Evolutionary conservation across 2,888 invertebrate genomes (phyloP).

Genomic region (Coenonympha glycerion): DNA sequence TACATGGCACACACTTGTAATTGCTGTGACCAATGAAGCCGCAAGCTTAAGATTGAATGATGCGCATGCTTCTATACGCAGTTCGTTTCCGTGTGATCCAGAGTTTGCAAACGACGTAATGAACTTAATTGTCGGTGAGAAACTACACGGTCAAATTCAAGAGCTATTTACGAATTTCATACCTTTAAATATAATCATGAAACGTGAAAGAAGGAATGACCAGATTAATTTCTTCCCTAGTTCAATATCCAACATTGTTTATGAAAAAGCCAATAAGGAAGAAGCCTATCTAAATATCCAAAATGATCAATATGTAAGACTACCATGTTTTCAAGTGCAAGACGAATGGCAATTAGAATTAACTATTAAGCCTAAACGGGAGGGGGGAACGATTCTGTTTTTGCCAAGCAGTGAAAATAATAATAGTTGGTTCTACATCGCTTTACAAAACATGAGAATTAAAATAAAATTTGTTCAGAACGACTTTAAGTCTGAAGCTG

Average conservation of each 20-base stretch:
- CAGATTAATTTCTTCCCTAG: slow-evolving; percentile 42
- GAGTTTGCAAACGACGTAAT: slow-evolving; percentile 52
- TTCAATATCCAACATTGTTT: slow-evolving; percentile 54
- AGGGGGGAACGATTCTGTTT: slow-evolving; percentile 55
- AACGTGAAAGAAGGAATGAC: slow-evolving; percentile 32
- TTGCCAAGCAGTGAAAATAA: slow-evolving; percentile 38
- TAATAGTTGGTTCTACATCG: slow-evolving; percentile 49
- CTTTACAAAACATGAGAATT: slow-evolving; percentile 55
- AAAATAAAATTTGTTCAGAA: slow-evolving; percentile 50
- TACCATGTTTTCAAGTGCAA: slow-evolving; percentile 56
- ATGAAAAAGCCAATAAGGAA: slow-evolving; percentile 51
- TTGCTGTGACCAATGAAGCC: slow-evolving; percentile 55
- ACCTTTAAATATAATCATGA: slow-evolving; percentile 46
- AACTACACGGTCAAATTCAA: slow-evolving; percentile 65
- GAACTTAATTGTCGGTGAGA: slow-evolving; percentile 58
- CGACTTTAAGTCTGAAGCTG: slow-evolving; percentile 47
- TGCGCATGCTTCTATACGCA: slow-evolving; percentile 40
- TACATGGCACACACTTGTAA: slow-evolving; percentile 59
- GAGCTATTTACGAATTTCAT: slow-evolving; percentile 65
- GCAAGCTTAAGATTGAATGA: slow-evolving; percentile 60
- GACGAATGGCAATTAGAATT: slow-evolving; percentile 57
- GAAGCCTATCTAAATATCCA: slow-evolving; percentile 55
- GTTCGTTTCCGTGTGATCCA: slow-evolving; percentile 58
- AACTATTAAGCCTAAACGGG: slow-evolving; percentile 52
- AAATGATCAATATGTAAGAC: slow-evolving; percentile 52